These are phyloP conservation scores for Cliona cf. orientalis DNA, from an alignment of 37 sponge, comb jelly and placozoan species.

Conservation along the genomic window DNA sequence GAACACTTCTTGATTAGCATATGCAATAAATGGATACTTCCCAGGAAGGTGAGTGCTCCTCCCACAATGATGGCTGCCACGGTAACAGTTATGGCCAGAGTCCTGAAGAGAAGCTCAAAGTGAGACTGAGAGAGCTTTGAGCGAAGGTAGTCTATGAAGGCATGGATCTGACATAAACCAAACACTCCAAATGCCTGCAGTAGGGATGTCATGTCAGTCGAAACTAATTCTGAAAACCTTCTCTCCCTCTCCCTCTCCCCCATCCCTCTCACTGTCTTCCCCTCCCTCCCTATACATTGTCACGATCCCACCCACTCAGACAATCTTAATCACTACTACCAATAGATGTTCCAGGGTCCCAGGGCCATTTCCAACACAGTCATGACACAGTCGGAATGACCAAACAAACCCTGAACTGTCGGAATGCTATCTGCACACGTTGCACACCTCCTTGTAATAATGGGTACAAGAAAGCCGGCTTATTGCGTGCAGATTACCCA, in stretches of 20 bases:
- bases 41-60: constrained; percentile 69
- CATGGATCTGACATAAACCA: constrained; percentile 91
- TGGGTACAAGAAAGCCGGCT: constrained; percentile 53
- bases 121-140: constrained; percentile 80
- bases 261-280: too few species aligned
- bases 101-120: constrained; percentile 88
- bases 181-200: constrained; percentile 89
- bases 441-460: constrained; percentile 48
- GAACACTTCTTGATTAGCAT: background rate
- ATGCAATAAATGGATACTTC: constrained; percentile 54
- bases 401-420: constrained; percentile 10
- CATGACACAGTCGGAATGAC: too few species aligned
- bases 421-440: constrained; percentile 45
- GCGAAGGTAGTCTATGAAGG: constrained; percentile 93
- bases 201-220: too few species aligned
- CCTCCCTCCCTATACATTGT: too few species aligned
- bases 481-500: constrained; percentile 19
- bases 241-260: too few species aligned
- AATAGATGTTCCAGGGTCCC: constrained; percentile 33
- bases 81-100: constrained; percentile 66
- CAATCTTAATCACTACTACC: background rate
- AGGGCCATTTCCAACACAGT: constrained; percentile 41
- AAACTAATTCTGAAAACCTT: too few species aligned
- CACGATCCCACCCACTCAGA: too few species aligned
- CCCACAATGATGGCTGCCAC: constrained; percentile 39